Conservation (phyloP, 2,797 vertebrate species). For the Amblyraja radiata region DNA sequence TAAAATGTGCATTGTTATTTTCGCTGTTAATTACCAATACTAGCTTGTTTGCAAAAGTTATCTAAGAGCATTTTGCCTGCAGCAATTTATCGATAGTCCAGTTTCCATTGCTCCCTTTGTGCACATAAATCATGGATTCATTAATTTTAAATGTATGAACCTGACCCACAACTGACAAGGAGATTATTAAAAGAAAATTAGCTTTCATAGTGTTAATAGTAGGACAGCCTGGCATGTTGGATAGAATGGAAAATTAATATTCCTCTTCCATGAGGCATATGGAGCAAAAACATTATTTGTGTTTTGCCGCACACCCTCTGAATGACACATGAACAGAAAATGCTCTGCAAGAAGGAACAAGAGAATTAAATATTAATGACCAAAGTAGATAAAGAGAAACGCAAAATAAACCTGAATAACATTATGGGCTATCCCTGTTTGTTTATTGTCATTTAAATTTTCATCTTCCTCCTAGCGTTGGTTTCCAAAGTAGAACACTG, state of each 20-base stretch:
- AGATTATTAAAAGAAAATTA: constrained; percentile 22
- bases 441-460: constrained; percentile 1
- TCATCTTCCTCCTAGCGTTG: background rate
- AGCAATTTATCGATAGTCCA: background rate
- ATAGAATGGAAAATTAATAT: constrained; percentile 16
- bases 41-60: background rate
- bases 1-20: background rate
- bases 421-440: background rate
- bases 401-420: background rate
- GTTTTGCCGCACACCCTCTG: background rate
- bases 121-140: constrained; percentile 16
- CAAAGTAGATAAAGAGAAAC: background rate
- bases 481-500: background rate
- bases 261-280: background rate
- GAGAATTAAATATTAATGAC: background rate
- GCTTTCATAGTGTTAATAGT: background rate
- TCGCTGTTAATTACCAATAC: background rate
- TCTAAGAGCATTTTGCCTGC: background rate
- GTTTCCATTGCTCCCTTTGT: background rate
- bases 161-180: background rate
- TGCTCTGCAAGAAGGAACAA: background rate
- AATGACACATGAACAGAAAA: background rate
- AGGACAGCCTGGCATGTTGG: background rate
- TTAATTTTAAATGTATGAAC: constrained; percentile 19
- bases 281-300: background rate